Evolutionary conservation across 2,888 invertebrate species (phyloP).

Genomic region (Hydriomena furcata): DNA sequence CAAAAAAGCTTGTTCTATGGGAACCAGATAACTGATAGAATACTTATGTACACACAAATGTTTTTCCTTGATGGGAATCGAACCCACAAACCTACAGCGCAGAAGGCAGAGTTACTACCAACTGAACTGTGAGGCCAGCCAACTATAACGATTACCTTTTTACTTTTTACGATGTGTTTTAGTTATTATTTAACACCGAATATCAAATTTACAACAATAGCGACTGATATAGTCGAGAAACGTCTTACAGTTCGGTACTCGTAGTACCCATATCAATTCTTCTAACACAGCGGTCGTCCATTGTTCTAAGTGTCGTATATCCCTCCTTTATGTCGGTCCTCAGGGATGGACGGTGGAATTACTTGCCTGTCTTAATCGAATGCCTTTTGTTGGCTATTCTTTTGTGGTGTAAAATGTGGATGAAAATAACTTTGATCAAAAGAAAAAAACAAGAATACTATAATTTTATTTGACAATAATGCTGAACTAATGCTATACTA

Average conservation of each 20-base stretch:
- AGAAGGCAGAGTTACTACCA: too few relatives aligned
- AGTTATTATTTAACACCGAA: not conserved
- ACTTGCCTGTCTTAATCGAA: conserved; percentile 18
- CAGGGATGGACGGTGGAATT: conserved; percentile 17
- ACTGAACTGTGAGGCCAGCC: too few relatives aligned
- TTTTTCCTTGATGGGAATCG: too few relatives aligned
- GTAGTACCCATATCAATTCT: conserved; percentile 14
- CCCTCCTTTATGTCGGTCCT: conserved; percentile 12
- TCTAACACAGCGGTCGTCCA: conserved; percentile 16
- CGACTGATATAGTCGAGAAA: not conserved
- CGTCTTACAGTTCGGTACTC: conserved; percentile 5
- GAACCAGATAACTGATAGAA: too few relatives aligned
- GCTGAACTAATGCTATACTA: too few relatives aligned
- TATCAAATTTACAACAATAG: not conserved
- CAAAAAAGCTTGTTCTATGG: too few relatives aligned
- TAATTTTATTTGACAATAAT: too few relatives aligned
- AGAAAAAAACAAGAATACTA: too few relatives aligned
- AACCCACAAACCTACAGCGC: too few relatives aligned
- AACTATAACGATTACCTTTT: too few relatives aligned
- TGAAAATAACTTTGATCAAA: conserved; percentile 5
- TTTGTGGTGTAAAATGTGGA: conserved; percentile 2
- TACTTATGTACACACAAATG: too few relatives aligned
- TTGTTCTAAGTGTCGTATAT: conserved; percentile 24
- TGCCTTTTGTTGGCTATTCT: conserved; percentile 18
- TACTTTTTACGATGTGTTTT: too few relatives aligned